Conservation (phyloP, 1,140 invertebrate genomes). For the Saxidomus purpurata region DNA sequence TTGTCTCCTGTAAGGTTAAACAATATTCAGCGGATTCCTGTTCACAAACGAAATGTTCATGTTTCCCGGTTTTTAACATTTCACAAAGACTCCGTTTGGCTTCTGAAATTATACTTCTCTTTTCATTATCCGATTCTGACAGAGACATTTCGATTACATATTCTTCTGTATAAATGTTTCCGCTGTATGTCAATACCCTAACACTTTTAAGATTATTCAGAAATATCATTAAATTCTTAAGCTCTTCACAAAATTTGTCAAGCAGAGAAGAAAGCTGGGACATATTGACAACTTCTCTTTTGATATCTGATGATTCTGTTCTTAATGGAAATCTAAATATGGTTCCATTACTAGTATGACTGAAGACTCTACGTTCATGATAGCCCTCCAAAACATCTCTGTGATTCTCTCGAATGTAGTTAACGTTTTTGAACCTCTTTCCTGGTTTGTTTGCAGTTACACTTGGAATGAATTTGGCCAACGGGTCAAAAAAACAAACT, state of each 20-base stretch:
- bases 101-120: slow-evolving; percentile 53
- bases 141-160: slow-evolving; percentile 66
- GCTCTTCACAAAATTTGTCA: slow-evolving; percentile 74
- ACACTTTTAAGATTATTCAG: slow-evolving; percentile 77
- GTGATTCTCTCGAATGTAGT: slow-evolving; percentile 65
- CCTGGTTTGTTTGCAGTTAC: slow-evolving; percentile 77
- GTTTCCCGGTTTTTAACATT: background rate
- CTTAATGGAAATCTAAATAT: slow-evolving; percentile 80
- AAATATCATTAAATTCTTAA: slow-evolving; percentile 78
- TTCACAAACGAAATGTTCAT: slow-evolving; percentile 6
- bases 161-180: background rate
- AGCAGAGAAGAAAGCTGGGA: slow-evolving; percentile 69
- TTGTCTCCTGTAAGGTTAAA: slow-evolving; percentile 44
- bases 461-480: slow-evolving; percentile 77
- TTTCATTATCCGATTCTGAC: slow-evolving; percentile 34
- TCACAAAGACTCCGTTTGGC: background rate
- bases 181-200: slow-evolving; percentile 52
- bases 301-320: slow-evolving; percentile 73
- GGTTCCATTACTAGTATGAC: slow-evolving; percentile 69
- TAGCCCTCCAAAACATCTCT: slow-evolving; percentile 78
- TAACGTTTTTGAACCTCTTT: slow-evolving; percentile 69
- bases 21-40: slow-evolving; percentile 41
- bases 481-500: slow-evolving; percentile 83
- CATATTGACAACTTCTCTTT: slow-evolving; percentile 56
- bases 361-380: slow-evolving; percentile 58